These are phyloP conservation scores for Biston betularia DNA, from an alignment of 2,888 invertebrate species.

Conservation along the genomic window DNA sequence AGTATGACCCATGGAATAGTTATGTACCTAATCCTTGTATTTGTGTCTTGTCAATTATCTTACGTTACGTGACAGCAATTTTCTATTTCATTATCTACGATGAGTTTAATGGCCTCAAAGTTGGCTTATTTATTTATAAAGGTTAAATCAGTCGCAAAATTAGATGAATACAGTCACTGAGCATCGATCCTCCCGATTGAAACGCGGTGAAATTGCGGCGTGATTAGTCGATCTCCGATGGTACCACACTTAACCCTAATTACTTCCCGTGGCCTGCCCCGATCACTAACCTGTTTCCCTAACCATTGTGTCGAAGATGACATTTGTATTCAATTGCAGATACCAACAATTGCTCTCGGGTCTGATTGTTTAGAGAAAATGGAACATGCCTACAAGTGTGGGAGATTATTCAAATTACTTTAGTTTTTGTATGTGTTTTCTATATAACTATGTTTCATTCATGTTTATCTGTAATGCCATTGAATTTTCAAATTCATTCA, in stretches of 20 bases:
- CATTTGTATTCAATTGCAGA: constrained; percentile 40
- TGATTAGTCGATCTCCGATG: constrained; percentile 51
- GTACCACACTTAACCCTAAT: constrained; percentile 55
- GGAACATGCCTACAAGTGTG: background rate
- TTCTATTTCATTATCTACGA: background rate
- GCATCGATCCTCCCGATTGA: constrained; percentile 34
- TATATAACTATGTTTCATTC: background rate
- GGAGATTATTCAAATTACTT: constrained; percentile 12
- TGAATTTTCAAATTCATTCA: background rate
- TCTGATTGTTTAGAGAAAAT: constrained; percentile 13
- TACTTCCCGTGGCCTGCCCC: constrained; percentile 47
- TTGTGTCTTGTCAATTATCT: background rate
- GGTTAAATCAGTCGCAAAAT: constrained; percentile 41
- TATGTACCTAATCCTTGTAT: background rate
- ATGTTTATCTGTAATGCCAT: background rate
- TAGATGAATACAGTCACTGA: constrained; percentile 38
- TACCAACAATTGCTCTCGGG: constrained; percentile 13
- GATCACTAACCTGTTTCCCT: constrained; percentile 43
- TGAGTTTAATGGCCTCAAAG: constrained; percentile 20
- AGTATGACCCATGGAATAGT: background rate
- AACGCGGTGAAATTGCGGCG: constrained; percentile 48
- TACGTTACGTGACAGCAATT: background rate
- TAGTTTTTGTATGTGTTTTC: background rate
- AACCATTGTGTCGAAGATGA: constrained; percentile 33
- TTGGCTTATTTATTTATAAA: constrained; percentile 33